phyloP scores from a whole-genome alignment of 2,797 vertebrate genomes.

The Decapterus maruadsi region DNA sequence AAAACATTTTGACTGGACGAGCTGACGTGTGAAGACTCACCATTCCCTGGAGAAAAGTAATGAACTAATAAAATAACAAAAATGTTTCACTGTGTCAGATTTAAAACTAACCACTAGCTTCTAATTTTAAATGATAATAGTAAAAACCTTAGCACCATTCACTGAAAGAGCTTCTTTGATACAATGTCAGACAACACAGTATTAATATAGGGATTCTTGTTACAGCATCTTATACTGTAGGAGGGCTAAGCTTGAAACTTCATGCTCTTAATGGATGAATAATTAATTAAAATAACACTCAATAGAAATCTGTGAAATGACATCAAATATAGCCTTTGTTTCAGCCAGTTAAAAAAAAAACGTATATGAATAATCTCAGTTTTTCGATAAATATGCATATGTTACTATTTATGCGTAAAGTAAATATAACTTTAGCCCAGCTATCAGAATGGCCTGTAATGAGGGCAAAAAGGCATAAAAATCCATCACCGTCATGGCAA shows the following conservation, averaged over 20 bases:
- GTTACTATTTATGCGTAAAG: conserved; percentile 33
- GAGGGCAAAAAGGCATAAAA: conserved; percentile 80
- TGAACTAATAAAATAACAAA: conserved; percentile 11
- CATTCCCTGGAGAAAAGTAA: conserved; percentile 18
- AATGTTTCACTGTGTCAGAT: conserved; percentile 7
- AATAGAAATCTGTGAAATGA: neutral
- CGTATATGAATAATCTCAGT: neutral
- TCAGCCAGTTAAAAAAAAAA: neutral
- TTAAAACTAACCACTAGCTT: conserved; percentile 8
- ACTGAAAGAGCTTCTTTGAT: conserved; percentile 11
- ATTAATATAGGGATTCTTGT: conserved; percentile 29
- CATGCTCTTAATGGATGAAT: neutral
- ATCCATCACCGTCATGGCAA: conserved; percentile 78
- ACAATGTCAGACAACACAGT: conserved; percentile 18
- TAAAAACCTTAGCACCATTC: conserved; percentile 11
- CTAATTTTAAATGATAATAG: neutral
- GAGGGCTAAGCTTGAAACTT: neutral
- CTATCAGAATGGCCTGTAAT: conserved; percentile 69
- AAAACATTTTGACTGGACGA: neutral
- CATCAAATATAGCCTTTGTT: neutral
- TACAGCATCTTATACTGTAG: conserved; percentile 7
- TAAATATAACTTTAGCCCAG: conserved; percentile 63
- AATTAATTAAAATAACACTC: neutral
- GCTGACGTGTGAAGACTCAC: conserved; percentile 4
- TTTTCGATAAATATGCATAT: conserved; percentile 7